Evolutionary conservation across 1,140 invertebrate species (phyloP).

Genomic region (Megathymus violae): DNA sequence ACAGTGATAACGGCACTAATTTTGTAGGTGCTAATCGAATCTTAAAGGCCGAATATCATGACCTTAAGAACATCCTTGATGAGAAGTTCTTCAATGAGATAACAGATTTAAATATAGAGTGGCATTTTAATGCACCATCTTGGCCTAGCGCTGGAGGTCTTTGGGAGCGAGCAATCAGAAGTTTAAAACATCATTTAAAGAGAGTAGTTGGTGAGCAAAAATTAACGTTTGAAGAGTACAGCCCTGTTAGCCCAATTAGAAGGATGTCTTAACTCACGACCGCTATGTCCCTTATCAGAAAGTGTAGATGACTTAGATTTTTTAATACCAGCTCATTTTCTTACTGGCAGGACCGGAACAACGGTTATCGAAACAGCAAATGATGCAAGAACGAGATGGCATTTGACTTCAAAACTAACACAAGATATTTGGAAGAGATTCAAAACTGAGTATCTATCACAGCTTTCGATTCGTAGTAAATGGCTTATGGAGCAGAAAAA

Average conservation of each 20-base stretch:
- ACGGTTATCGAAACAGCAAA: conserved; percentile 21
- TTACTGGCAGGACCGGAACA: neutral
- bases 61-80: neutral
- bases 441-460: conserved; percentile 10
- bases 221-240: conserved; percentile 38
- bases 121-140: conserved; percentile 36
- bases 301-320: conserved; percentile 38
- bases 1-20: conserved; percentile 45
- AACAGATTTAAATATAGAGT: no score
- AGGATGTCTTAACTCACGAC: conserved; percentile 53
- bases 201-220: no score
- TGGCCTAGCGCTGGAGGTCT: conserved; percentile 23
- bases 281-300: conserved; percentile 43
- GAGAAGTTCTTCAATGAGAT: conserved; percentile 39
- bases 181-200: conserved; percentile 38
- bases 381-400: conserved; percentile 12
- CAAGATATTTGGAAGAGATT: conserved; percentile 21
- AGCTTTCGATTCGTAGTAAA: conserved; percentile 10
- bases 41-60: conserved; percentile 19
- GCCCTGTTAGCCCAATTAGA: conserved; percentile 52
- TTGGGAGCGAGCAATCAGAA: conserved; percentile 14
- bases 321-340: conserved; percentile 24
- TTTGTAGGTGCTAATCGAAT: conserved; percentile 48
- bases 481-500: conserved; percentile 20
- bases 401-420: conserved; percentile 12